A percentile compares a stretch with the other conserved stretches of the same genome.
phyloP scores from a whole-genome alignment of 2,888 invertebrate genomes.

The Mesodorylaimus sp. region DNA sequence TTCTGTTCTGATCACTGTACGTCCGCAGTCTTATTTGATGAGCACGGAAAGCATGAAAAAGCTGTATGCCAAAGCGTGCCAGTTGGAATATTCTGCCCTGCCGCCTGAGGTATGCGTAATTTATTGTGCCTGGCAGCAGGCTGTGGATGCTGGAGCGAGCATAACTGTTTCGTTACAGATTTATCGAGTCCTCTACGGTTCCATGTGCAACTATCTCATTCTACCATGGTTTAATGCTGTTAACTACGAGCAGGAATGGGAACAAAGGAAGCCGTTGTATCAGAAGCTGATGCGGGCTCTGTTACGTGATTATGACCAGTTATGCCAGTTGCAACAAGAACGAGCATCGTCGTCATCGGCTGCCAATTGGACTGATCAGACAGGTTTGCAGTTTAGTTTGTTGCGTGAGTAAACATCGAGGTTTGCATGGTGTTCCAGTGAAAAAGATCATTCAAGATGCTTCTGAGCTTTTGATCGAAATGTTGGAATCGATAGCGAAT shows the following conservation, averaged over 20 bases:
- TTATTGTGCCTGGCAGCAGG: background rate
- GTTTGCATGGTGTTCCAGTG: background rate
- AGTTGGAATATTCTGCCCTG: background rate
- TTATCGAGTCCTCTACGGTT: background rate
- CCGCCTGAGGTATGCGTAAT: background rate
- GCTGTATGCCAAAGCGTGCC: background rate
- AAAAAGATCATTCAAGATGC: background rate
- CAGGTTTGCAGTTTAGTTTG: background rate
- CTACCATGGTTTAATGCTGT: conserved; percentile 1
- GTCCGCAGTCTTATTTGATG: background rate
- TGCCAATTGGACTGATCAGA: too few species aligned
- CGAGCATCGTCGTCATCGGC: background rate
- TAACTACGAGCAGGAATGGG: conserved; percentile 4
- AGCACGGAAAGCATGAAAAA: background rate
- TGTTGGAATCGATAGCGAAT: background rate
- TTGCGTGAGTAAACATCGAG: too few species aligned
- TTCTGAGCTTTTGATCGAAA: background rate
- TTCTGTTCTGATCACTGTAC: background rate
- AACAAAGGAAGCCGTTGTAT: background rate
- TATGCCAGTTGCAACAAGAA: too few species aligned
- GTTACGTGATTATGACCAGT: background rate
- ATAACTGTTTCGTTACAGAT: background rate
- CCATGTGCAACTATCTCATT: background rate
- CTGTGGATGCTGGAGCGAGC: too few species aligned
- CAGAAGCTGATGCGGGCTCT: background rate